phyloP scores from a whole-genome alignment of 2,113 vertebrate species.

The Nycticorax nycticorax region DNA sequence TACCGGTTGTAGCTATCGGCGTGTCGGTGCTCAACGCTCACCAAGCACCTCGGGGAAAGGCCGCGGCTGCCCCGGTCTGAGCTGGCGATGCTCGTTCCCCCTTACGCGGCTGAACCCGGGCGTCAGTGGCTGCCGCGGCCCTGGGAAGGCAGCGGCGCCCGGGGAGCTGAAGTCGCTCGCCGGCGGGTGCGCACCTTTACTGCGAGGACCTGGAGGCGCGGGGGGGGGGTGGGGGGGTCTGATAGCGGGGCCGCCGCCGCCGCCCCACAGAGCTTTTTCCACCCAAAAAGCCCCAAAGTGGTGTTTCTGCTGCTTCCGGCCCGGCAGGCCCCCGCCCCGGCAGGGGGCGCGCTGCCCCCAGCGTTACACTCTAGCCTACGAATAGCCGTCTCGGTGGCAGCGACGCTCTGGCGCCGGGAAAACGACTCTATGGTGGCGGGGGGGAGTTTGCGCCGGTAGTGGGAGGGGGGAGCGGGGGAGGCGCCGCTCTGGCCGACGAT shows the following conservation, averaged over 20 bases:
- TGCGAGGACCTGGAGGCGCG: too few species aligned
- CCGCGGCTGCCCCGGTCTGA: too few species aligned
- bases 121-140: too few species aligned
- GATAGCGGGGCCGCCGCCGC: neutral
- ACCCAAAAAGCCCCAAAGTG: neutral
- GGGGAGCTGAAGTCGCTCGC: too few species aligned
- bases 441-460: neutral
- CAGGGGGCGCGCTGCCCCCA: neutral
- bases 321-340: fast-evolving
- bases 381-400: fast-evolving
- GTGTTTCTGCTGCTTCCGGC: fast-evolving
- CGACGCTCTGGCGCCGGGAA: neutral
- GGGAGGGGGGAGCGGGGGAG: neutral
- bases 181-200: too few species aligned
- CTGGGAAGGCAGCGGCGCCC: too few species aligned
- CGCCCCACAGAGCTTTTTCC: neutral
- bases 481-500: neutral
- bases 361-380: fast-evolving
- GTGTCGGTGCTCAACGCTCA: fast-evolving
- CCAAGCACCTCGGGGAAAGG: too few species aligned
- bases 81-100: too few species aligned
- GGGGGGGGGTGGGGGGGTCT: too few species aligned
- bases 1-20: neutral
- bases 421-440: neutral
- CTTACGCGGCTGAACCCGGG: too few species aligned